Evolutionary conservation across 2,888 invertebrate genomes (phyloP), one percentile per base, ranked within the genome.

Genomic region (Julus scanicus): DNA sequence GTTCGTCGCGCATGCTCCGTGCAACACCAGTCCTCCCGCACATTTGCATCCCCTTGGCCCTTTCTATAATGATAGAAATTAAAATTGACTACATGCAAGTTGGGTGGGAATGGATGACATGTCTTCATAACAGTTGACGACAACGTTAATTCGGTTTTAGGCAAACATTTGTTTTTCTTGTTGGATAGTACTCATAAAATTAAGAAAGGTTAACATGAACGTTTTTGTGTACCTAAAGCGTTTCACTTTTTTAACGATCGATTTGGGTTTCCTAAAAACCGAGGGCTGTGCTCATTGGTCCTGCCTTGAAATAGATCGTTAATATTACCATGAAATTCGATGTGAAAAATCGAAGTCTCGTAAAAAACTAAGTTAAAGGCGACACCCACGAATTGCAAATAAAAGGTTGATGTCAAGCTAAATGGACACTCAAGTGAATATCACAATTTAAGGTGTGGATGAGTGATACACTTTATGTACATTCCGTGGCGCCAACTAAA

Each of bases 141-240:
- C 37, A 80, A 29, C 37, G 80, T 37, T 80, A 80, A 80, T 80
- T 80, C 80, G 37, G 80, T n/a, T 37, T 80, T 37, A 29, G 37
- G 29, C 80, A 80, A 80, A 80, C 80, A 80, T 80, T 80, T 80
- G 80, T 80, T 80, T 80, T 80, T 80, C 37, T 80, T 80, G 80
- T 80, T 80, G 80, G 80, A 80, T 13, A 37, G 37, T 80, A 80
- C 80, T 80, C 80, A 80, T 80, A 80, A 80, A 80, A 80, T 80
- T 80, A 80, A 80, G 80, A 80, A 80, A 80, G 37, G 80, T 37
- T 80, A 37, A 37, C 37, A 37, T 29, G 37, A 3, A 37, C 37
- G 80, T n/a, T n/a, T 29, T 2, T 13, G 80, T 80, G 80, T 80
- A 37, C 37, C 37, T 80, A 37, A 80, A 29, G 15, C 80, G 37